Evolutionary conservation across 2,113 vertebrate species (phyloP).

Genomic region (Melanostigma gelatinosum): DNA sequence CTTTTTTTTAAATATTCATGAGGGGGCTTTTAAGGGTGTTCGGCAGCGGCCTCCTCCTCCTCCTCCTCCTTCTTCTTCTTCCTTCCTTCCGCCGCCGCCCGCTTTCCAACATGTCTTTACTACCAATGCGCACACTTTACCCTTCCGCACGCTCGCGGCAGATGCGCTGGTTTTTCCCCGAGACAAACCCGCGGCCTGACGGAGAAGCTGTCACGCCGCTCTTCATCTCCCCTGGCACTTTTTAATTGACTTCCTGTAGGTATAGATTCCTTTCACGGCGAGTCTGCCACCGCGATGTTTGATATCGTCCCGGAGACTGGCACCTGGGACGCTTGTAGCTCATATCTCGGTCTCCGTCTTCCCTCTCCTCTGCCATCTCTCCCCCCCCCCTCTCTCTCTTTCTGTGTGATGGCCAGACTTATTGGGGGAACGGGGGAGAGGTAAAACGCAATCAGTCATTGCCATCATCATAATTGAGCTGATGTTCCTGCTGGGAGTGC

Average conservation of each 20-base stretch:
- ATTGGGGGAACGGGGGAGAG: conserved; percentile 71
- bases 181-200: conserved; percentile 78
- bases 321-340: conserved; percentile 74
- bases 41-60: conserved; percentile 50
- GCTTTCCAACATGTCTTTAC: conserved; percentile 67
- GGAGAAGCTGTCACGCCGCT: conserved; percentile 85
- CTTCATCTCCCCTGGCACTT: conserved; percentile 93
- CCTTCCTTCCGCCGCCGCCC: conserved; percentile 12
- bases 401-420: conserved; percentile 71
- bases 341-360: conserved; percentile 55
- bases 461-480: conserved; percentile 80
- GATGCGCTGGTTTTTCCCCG: conserved; percentile 49
- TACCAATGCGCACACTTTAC: conserved; percentile 60
- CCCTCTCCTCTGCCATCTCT: not conserved
- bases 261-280: conserved; percentile 90
- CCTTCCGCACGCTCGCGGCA: conserved; percentile 51
- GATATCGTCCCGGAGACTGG: conserved; percentile 78
- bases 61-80: conserved; percentile 32
- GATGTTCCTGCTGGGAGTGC: conserved; percentile 75
- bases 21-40: conserved; percentile 77
- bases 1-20: conserved; percentile 79
- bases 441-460: conserved; percentile 80
- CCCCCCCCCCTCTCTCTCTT: conserved; percentile 9
- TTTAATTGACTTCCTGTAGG: conserved; percentile 97
- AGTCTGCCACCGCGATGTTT: conserved; percentile 82